Evolutionary conservation across 1,140 invertebrate genomes (phyloP), one percentile per base, ranked within the genome.

Genomic region (Dreissena rostriformis): DNA sequence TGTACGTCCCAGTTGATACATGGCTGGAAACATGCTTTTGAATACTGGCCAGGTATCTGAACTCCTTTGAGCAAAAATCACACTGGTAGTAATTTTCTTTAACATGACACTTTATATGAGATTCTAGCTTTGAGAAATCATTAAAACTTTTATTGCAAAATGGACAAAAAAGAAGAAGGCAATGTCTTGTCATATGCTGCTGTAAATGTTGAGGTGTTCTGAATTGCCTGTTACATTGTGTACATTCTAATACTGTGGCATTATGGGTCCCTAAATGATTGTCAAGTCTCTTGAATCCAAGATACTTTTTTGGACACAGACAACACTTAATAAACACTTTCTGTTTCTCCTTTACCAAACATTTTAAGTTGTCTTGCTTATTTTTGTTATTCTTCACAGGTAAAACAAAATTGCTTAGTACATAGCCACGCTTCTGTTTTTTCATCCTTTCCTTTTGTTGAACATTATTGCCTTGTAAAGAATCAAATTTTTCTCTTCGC

Each of bases 31-130:
- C 57, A 61, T 61, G 57, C 11, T 61, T 61, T 24, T 24, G 17
- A n/a, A 61, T 61, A 61, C 57, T 24, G 22, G 57, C 2, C 17
- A 61, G 57, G 57, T 61, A 61, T 24, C 22, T 61, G 57, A 61
- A 61, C 11, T 61, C 57, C 22, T 61, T 61, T 61, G 22, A 61
- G 57, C 57, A 61, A 12, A n/a, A 61, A 61, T 61, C 57, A 61
- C 57, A 61, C 57, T 61, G 17, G 22, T n/a, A 61, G 2, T 61
- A 6, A 19, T 61, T 61, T 24, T 61, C 57, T n/a, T 61, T 61
- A n/a, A 24, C 22, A 61, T 61, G 57, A 61, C 57, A n/a, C 17
- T 61, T 61, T 2, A 61, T 61, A 11, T 61, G 57, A n/a, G 17
- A 6, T 24, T 61, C 57, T n/a, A 61, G 17, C 17, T 24, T 61